These are phyloP conservation scores for Matsumyia berberina DNA, from an alignment of 2,888 invertebrate genomes.

Conservation along the genomic window DNA sequence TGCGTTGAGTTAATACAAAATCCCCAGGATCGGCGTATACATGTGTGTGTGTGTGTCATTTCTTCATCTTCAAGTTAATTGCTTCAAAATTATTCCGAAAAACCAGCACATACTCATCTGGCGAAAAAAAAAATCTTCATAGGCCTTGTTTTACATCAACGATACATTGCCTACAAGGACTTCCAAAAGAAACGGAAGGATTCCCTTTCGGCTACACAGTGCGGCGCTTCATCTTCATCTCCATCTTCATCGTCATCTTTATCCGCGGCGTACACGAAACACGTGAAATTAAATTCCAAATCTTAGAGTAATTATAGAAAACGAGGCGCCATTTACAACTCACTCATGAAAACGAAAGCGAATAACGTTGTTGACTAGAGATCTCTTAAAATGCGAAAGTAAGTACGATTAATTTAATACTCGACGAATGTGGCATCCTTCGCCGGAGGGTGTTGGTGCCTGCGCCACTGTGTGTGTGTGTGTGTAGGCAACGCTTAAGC, in stretches of 20 bases:
- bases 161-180: slow-evolving; percentile 14
- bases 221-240: slow-evolving; percentile 25
- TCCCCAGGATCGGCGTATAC: slow-evolving; percentile 29
- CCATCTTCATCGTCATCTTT: slow-evolving; percentile 33
- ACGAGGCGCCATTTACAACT: slow-evolving; percentile 70
- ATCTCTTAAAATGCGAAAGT: slow-evolving; percentile 68
- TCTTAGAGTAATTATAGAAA: slow-evolving; percentile 74
- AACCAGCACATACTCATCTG: neutral
- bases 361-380: slow-evolving; percentile 61
- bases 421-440: slow-evolving; percentile 26
- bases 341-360: slow-evolving; percentile 57
- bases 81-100: slow-evolving; percentile 50
- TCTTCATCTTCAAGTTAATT: slow-evolving; percentile 66
- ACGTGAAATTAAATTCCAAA: slow-evolving; percentile 73
- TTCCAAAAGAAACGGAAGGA: slow-evolving; percentile 16
- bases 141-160: slow-evolving; percentile 54
- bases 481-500: slow-evolving; percentile 61
- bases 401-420: slow-evolving; percentile 76
- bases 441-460: neutral
- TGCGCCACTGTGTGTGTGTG: neutral
- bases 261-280: slow-evolving; percentile 48
- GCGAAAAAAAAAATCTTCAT: slow-evolving; percentile 18
- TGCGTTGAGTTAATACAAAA: slow-evolving; percentile 5
- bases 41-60: slow-evolving; percentile 20
- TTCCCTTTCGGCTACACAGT: slow-evolving; percentile 5